Conservation (phyloP, 2,113 vertebrate genomes). For the Blennius ocellaris region DNA sequence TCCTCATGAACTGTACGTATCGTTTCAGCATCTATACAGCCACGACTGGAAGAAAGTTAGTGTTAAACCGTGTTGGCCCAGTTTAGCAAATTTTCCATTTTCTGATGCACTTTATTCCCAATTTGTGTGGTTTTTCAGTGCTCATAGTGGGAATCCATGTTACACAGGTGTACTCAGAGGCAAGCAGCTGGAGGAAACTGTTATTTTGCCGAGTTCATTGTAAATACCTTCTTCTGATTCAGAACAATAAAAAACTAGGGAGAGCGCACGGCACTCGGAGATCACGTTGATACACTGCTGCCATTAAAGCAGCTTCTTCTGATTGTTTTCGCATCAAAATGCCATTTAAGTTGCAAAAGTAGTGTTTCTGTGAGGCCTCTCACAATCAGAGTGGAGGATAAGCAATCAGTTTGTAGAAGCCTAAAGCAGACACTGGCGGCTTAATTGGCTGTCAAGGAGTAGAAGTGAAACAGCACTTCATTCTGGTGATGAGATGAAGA, state of each 20-base stretch:
- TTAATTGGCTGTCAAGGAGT: slow-evolving; percentile 60
- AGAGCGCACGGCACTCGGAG: slow-evolving; percentile 1
- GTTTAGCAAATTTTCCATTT: too few species aligned
- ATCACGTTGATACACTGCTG: background rate
- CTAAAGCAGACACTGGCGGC: slow-evolving; percentile 19
- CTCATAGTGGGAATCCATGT: too few species aligned
- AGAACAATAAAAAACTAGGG: background rate
- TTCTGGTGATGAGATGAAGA: slow-evolving; percentile 39
- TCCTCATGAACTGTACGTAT: too few species aligned
- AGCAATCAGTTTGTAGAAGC: slow-evolving; percentile 38
- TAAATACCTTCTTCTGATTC: background rate
- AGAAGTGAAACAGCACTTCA: slow-evolving; percentile 46
- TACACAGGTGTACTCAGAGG: background rate
- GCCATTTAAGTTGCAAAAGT: slow-evolving; percentile 18
- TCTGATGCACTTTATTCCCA: too few species aligned
- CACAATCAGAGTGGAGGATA: slow-evolving; percentile 28
- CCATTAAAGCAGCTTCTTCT: slow-evolving; percentile 5
- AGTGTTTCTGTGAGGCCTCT: slow-evolving; percentile 7
- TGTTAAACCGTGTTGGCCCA: too few species aligned
- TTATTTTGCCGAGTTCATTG: background rate
- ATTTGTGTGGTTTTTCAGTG: too few species aligned
- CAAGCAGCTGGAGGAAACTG: background rate
- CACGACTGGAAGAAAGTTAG: too few species aligned
- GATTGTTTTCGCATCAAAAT: slow-evolving; percentile 40
- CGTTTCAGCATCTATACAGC: too few species aligned